These are phyloP conservation scores for Morus bassanus DNA, from an alignment of 2,797 vertebrate species.

Conservation along the genomic window DNA sequence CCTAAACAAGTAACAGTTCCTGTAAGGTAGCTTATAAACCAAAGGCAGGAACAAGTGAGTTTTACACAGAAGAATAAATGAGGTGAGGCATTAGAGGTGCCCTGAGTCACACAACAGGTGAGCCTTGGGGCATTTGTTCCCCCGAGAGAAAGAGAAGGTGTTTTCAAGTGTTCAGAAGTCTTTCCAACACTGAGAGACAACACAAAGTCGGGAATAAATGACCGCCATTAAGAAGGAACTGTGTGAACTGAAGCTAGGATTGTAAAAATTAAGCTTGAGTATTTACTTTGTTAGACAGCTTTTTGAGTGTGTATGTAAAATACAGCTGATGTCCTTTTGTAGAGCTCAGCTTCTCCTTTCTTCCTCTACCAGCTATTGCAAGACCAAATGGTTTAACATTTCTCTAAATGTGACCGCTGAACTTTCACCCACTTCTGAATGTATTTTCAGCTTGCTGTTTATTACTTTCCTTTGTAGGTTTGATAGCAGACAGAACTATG, in stretches of 20 bases:
- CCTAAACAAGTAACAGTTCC: background rate
- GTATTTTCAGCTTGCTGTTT: conserved; percentile 29
- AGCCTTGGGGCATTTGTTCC: background rate
- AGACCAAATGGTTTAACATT: conserved; percentile 11
- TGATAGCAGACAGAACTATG: background rate
- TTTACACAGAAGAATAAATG: background rate
- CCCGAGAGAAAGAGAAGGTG: background rate
- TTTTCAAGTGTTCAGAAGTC: background rate
- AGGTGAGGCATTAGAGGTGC: background rate
- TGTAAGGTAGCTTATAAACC: background rate
- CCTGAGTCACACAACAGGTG: background rate
- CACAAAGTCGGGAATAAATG: background rate
- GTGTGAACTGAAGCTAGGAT: background rate
- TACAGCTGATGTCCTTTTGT: background rate
- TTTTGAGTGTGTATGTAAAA: background rate
- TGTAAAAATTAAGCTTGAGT: background rate
- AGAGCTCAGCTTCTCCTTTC: background rate
- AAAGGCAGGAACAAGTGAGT: background rate
- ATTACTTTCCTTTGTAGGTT: background rate
- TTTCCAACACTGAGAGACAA: background rate
- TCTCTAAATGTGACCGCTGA: conserved; percentile 18
- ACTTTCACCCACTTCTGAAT: conserved; percentile 55
- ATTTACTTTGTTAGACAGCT: background rate
- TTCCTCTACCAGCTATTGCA: background rate
- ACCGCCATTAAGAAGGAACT: background rate